phyloP scores from a whole-genome alignment of 2,888 invertebrate species.

The Lepidocyrtoides sp. region DNA sequence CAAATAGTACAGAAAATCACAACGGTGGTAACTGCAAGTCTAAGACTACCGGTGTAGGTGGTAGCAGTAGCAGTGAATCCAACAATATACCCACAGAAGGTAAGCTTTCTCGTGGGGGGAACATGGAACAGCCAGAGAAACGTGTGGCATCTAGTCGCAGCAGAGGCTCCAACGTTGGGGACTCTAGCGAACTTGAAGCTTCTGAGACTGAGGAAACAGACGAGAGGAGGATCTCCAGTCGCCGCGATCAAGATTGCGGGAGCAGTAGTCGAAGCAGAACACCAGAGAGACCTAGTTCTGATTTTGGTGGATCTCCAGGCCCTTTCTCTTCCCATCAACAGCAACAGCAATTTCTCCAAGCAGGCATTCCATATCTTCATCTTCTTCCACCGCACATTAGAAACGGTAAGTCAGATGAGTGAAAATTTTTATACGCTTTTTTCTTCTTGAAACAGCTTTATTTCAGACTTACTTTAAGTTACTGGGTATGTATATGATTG shows the following conservation, averaged over 20 bases:
- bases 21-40: not conserved
- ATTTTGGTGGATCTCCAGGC: slow-evolving; percentile 74
- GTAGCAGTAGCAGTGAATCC: slow-evolving; percentile 13
- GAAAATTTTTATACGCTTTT: not conserved
- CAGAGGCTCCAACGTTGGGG: slow-evolving; percentile 74
- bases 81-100: slow-evolving; percentile 12
- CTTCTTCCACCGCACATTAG: slow-evolving; percentile 81
- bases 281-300: slow-evolving; percentile 73
- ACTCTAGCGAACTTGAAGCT: slow-evolving; percentile 76
- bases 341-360: slow-evolving; percentile 78
- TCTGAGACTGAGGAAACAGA: slow-evolving; percentile 80
- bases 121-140: slow-evolving; percentile 65
- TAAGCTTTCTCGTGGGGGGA: slow-evolving; percentile 58
- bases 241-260: slow-evolving; percentile 72
- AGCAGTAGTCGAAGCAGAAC: slow-evolving; percentile 78
- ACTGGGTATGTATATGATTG: not conserved
- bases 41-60: not conserved
- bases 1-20: slow-evolving; percentile 23
- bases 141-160: slow-evolving; percentile 61
- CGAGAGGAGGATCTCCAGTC: slow-evolving; percentile 74
- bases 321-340: slow-evolving; percentile 66
- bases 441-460: not conserved
- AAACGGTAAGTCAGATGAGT: slow-evolving; percentile 77
- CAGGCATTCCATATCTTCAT: slow-evolving; percentile 81
- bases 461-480: not conserved